Evolutionary conservation across 2,113 vertebrate species (phyloP).

Genomic region (Phaethon lepturus): DNA sequence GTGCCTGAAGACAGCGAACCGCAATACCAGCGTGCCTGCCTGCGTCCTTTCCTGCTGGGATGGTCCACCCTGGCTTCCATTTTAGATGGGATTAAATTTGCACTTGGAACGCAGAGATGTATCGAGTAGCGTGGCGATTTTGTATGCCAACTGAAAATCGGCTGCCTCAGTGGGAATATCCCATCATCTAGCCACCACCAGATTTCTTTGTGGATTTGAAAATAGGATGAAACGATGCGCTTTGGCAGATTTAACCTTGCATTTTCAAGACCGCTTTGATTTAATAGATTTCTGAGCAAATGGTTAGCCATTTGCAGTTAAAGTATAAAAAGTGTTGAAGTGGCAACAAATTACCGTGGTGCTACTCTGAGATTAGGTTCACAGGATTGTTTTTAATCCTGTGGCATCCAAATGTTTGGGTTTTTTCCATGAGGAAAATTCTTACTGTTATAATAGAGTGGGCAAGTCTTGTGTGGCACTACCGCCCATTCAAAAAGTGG

Average conservation of each 20-base stretch:
- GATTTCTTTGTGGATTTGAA: background rate
- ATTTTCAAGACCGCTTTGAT: background rate
- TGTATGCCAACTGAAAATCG: background rate
- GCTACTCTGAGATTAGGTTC: background rate
- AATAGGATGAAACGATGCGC: rapidly evolving
- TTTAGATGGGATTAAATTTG: background rate
- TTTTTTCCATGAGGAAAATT: background rate
- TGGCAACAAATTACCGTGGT: background rate
- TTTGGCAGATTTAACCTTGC: background rate
- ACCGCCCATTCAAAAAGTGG: background rate
- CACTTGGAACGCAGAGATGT: background rate
- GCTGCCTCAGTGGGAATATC: background rate
- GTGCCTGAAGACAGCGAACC: background rate
- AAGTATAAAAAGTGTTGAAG: background rate
- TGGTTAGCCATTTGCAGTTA: background rate
- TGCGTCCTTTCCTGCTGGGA: background rate
- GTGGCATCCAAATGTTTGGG: background rate
- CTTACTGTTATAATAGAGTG: background rate
- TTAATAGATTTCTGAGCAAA: background rate
- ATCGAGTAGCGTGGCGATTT: rapidly evolving
- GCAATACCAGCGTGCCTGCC: background rate
- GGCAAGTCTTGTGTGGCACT: background rate
- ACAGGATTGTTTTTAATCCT: background rate
- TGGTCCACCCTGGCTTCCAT: background rate
- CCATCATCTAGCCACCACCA: background rate